These are phyloP conservation scores for Ceryle rudis DNA, from an alignment of 2,797 vertebrate species.

Conservation along the genomic window DNA sequence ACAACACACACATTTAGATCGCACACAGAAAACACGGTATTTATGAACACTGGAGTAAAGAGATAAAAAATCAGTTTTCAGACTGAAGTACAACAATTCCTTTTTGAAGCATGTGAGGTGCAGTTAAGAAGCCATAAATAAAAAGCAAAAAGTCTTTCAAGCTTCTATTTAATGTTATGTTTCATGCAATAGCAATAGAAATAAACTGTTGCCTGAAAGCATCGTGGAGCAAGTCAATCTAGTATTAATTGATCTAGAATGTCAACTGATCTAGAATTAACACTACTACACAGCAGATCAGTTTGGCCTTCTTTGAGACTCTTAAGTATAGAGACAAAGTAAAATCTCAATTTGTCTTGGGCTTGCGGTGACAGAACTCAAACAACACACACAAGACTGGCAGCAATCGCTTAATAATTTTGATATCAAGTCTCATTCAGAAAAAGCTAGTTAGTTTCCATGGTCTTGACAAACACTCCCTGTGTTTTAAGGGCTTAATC, in stretches of 20 bases:
- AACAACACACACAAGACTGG: neutral
- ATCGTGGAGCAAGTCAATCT: neutral
- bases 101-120: neutral
- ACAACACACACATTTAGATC: neutral
- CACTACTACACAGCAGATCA: neutral
- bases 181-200: neutral
- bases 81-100: neutral
- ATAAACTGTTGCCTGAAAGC: neutral
- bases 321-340: neutral
- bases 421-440: neutral
- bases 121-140: neutral
- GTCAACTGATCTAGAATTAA: neutral
- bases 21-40: neutral
- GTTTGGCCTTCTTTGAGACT: neutral
- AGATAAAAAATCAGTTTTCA: neutral
- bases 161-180: neutral
- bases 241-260: accelerated
- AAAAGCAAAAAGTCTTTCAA: neutral
- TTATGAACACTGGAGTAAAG: neutral
- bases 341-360: neutral
- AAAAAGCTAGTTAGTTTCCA: neutral
- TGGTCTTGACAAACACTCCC: neutral
- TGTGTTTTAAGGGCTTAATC: neutral
- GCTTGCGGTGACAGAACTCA: neutral
- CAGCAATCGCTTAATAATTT: neutral